Evolutionary conservation across 2,113 vertebrate genomes (phyloP).

Genomic region (Eonycteris spelaea): DNA sequence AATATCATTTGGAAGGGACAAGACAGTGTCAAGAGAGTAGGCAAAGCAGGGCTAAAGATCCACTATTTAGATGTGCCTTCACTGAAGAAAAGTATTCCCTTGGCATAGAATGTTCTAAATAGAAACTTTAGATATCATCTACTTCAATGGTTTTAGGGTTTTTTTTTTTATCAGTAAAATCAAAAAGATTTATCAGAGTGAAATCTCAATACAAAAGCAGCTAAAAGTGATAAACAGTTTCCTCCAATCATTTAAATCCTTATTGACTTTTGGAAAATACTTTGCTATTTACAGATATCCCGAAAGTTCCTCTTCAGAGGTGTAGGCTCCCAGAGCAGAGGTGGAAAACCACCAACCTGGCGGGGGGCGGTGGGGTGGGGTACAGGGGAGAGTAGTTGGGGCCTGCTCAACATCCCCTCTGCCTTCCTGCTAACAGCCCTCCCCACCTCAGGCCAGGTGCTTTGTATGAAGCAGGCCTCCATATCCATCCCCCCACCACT

Average conservation of each 20-base stretch:
- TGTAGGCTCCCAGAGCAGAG: neutral
- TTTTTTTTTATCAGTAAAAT: slow-evolving; percentile 23
- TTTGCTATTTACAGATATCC: neutral
- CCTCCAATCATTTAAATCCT: neutral
- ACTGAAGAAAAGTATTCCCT: neutral
- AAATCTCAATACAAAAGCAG: slow-evolving; percentile 34
- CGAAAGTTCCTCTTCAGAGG: neutral
- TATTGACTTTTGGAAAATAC: neutral
- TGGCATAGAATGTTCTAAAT: slow-evolving; percentile 27
- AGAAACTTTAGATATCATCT: slow-evolving; percentile 22
- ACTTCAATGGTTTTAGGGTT: neutral
- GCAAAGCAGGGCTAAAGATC: neutral
- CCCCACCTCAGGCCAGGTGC: neutral
- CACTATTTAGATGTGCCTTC: slow-evolving; percentile 10
- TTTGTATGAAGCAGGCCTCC: neutral
- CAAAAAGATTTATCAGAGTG: slow-evolving; percentile 37
- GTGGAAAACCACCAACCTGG: neutral
- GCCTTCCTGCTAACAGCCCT: neutral
- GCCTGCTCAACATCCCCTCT: neutral
- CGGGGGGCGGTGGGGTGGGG: too few species aligned
- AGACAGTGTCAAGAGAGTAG: neutral
- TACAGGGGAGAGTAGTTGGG: neutral
- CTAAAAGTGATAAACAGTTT: slow-evolving; percentile 27
- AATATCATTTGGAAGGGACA: neutral
- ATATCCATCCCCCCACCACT: neutral